These are phyloP conservation scores for Maccullochella peelii DNA, from an alignment of 2,113 vertebrate species.

Conservation along the genomic window DNA sequence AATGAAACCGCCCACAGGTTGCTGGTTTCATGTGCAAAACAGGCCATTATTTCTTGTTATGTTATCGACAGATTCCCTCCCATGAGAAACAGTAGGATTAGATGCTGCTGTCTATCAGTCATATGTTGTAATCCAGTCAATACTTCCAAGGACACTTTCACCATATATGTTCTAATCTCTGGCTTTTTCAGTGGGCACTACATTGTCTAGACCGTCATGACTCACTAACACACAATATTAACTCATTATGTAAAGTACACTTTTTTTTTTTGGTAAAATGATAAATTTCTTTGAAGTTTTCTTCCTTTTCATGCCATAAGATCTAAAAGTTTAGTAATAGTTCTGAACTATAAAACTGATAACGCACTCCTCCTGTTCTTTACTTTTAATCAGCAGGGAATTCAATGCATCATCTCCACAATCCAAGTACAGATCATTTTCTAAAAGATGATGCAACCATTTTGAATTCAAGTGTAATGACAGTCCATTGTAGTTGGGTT, in stretches of 20 bases:
- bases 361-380: conserved; percentile 44
- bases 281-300: conserved; percentile 55
- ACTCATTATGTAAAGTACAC: conserved; percentile 65
- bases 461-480: conserved; percentile 73
- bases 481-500: conserved; percentile 70
- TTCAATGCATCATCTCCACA: conserved; percentile 55
- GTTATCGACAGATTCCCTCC: conserved; percentile 47
- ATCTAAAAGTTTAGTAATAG: conserved; percentile 72
- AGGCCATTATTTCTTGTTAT: conserved; percentile 45
- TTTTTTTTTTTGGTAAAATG: conserved; percentile 43
- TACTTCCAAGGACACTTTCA: conserved; percentile 68
- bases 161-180: conserved; percentile 51
- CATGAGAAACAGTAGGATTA: conserved; percentile 52
- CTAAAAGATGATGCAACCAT: conserved; percentile 78
- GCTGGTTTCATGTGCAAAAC: conserved; percentile 48
- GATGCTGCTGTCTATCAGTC: conserved; percentile 29
- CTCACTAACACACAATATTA: conserved; percentile 38
- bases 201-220: conserved; percentile 27
- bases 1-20: conserved; percentile 38
- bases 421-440: conserved; percentile 61
- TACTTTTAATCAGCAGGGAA: conserved; percentile 64
- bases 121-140: conserved; percentile 57
- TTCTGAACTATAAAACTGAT: conserved; percentile 60
- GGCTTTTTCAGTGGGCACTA: conserved; percentile 38
- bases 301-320: conserved; percentile 65